These are phyloP conservation scores for Trachops cirrhosus DNA, from an alignment of 2,797 vertebrate genomes.

Conservation along the genomic window DNA sequence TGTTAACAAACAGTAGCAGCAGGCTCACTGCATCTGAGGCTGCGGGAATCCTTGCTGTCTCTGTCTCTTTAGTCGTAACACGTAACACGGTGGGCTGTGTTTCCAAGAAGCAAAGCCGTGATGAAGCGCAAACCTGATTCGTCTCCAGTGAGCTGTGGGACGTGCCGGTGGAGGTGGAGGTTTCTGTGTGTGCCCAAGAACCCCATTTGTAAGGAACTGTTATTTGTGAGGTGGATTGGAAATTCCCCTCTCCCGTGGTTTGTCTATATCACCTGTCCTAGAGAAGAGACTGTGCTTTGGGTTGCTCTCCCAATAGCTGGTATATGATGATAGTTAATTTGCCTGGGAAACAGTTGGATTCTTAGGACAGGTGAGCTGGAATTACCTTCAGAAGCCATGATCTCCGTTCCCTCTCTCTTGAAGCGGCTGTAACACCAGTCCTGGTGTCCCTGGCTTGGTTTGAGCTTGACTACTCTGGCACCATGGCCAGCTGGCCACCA, in stretches of 20 bases:
- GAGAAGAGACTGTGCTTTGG: neutral
- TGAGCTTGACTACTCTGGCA: neutral
- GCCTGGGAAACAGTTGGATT: neutral
- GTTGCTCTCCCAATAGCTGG: neutral
- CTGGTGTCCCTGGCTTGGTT: neutral
- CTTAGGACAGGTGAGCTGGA: neutral
- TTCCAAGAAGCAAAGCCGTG: neutral
- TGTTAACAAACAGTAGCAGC: neutral
- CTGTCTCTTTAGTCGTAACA: neutral
- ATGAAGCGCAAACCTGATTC: neutral
- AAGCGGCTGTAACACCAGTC: neutral
- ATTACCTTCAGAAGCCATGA: neutral
- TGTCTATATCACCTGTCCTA: neutral
- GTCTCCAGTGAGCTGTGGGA: neutral
- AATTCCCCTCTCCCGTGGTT: neutral
- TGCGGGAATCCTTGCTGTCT: neutral
- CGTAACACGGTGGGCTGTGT: fast-evolving
- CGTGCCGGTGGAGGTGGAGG: neutral
- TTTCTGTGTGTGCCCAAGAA: neutral
- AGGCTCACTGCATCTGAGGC: neutral
- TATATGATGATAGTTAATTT: neutral
- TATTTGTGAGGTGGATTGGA: neutral
- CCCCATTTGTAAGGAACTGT: neutral
- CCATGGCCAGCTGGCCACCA: neutral
- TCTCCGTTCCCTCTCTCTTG: neutral